Base-by-base conservation (phyloP, 92 coral and sea anemone genomes). In the Phenganax subtilis region DNA sequence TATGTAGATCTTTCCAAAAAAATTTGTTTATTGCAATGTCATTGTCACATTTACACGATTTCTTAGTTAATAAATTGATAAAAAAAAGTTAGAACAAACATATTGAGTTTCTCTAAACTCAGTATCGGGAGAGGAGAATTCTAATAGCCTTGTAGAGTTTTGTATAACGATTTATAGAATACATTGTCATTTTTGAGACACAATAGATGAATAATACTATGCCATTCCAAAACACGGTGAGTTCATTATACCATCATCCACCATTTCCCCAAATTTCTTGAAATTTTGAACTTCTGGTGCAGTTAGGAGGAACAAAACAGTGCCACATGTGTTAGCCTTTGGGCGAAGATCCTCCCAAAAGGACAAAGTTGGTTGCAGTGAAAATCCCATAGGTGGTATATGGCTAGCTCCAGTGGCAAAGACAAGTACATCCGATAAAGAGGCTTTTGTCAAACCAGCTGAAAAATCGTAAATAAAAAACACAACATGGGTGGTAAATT, bases 361-460 rank as follows among this genome's bases (percentile, higher is more conserved):
- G 8, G 29, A 15, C 8, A 77, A 7, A 6, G 28, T 37, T 30
- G 82, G 82, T 53, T 77, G 57, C 9, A 71, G 31, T 11, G 29
- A 31, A 62, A 77, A 77, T 31, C 82, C 82, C 82, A 77, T 60
- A 59, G 82, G 82, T 12, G 82, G 82, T 17, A 62, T 29, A 70
- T 31, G 14, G 28, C 57, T 60, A 59, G 82, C 82, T 62, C 71
- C 71, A 59, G 82, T 77, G 11, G 82, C 58, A 37, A 77, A 77
- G 56, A 64, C 17, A 62, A 77, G 72, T 31, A 77, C 51, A 37
- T 77, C 82, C 12, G 11, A 7, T 51, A 60, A 64, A 9, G 76
- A n/a, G 16, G 76, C 76, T 47, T 55, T 47, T 29, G 76, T 30
- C 20, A 9, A 52, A 30, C 54, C 76, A 71, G 76, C 76, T 71